Base-by-base conservation (phyloP, 2,888 invertebrate genomes). In the Hypolimnas misippus region DNA sequence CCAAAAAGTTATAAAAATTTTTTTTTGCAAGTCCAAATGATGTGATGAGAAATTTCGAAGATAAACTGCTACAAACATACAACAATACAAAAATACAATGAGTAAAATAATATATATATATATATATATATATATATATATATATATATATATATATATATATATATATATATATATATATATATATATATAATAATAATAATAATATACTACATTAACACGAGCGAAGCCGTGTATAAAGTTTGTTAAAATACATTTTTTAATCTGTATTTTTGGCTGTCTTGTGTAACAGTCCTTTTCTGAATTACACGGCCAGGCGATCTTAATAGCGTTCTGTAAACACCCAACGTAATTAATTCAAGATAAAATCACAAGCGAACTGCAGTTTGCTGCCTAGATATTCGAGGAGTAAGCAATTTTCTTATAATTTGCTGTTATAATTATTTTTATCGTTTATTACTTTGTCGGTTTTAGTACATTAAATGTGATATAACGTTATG, bases 301-400 rank as follows among this genome's bases (percentile, higher is more conserved):
- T 44, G 63, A 46, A 8, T 59, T 58, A 49, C 74, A 78, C 70
- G 70, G 69, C 76, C 75, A 77, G 72, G 76, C 73, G 73, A 74
- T 70, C 73, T 77, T 83, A 82, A 83, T 82, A 82, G 77, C 80
- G 73, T 82, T 81, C 44, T 46, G 17, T 46, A 46, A 81, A 81
- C 82, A 82, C 44, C 40, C 49, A 76, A 76, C 78, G 44, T 82
- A 82, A 83, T 84, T 83, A 84, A 84, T 79, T 82, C 76, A 70
- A 77, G 76, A 83, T 83, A 79, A 78, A 77, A 72, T 70, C 70
- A 67, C 57, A 52, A 35, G 63, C 44, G 40, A 29, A 55, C 65
- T 63, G 62, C 63, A 62, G 60, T 69, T 64, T 58, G 57, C 57
- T 58, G 55, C 40, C 17, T 42, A 66, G 56, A 66, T 59, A 60